A percentile compares a stretch with the other conserved stretches of the same genome.
These are phyloP conservation scores for Columba janthina DNA, from an alignment of 2,113 vertebrate genomes.

Conservation along the genomic window DNA sequence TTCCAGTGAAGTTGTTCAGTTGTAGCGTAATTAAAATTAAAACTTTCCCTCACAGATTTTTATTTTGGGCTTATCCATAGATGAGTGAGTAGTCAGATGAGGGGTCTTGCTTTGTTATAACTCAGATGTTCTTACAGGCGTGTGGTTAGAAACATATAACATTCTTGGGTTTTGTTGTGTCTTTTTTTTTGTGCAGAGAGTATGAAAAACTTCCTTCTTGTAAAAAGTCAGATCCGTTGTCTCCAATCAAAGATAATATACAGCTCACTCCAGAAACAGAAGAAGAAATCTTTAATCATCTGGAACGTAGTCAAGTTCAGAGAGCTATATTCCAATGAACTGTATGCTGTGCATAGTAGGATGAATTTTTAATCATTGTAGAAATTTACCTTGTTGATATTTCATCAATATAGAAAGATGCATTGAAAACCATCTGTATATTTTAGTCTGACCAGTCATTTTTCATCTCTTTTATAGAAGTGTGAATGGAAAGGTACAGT, in stretches of 20 bases:
- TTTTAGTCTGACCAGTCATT: background rate
- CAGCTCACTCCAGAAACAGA: slow-evolving; percentile 75
- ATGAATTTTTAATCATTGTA: slow-evolving; percentile 14
- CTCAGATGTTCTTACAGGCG: background rate
- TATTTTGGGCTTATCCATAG: background rate
- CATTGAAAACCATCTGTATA: background rate
- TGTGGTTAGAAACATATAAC: background rate
- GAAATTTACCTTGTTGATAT: background rate
- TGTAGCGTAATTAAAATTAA: background rate
- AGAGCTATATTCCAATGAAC: slow-evolving; percentile 75
- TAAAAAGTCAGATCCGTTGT: slow-evolving; percentile 80
- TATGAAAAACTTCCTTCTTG: slow-evolving; percentile 73
- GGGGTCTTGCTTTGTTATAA: background rate
- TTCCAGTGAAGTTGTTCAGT: background rate
- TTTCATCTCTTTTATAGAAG: background rate
- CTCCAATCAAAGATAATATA: slow-evolving; percentile 84
- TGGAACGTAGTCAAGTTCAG: slow-evolving; percentile 47
- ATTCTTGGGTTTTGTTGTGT: background rate
- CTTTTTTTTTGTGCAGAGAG: slow-evolving; percentile 74
- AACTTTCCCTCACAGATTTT: background rate
- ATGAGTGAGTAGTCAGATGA: background rate
- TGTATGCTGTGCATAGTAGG: background rate
- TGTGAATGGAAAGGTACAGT: background rate
- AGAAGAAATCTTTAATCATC: slow-evolving; percentile 70
- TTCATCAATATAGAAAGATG: background rate